phyloP scores from a whole-genome alignment of 2,797 vertebrate species.

The Mormyrops attenuatus region DNA sequence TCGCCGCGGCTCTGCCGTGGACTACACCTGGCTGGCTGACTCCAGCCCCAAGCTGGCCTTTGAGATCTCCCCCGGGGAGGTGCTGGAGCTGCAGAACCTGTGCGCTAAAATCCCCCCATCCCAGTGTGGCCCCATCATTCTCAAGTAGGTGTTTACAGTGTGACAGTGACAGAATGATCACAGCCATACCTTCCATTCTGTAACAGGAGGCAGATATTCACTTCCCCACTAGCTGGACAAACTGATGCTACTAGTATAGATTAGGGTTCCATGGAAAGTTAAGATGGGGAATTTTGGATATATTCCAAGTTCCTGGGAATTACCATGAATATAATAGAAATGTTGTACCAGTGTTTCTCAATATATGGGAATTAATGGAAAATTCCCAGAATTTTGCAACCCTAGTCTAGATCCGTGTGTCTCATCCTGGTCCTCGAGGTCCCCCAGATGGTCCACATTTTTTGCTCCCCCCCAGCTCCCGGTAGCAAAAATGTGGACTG shows the following conservation, averaged over 20 bases:
- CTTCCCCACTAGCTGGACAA: background rate
- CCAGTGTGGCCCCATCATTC: slow-evolving; percentile 68
- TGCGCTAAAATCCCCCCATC: slow-evolving; percentile 65
- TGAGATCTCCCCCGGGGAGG: slow-evolving; percentile 62
- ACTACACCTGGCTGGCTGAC: slow-evolving; percentile 71
- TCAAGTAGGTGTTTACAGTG: slow-evolving; percentile 52
- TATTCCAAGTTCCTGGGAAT: background rate
- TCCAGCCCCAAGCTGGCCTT: slow-evolving; percentile 52
- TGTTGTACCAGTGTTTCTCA: background rate
- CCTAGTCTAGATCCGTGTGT: background rate
- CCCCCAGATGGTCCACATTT: background rate
- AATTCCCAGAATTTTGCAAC: background rate
- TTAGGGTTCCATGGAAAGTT: background rate
- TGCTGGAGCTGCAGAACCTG: slow-evolving; percentile 69
- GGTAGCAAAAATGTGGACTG: background rate
- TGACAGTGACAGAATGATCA: background rate
- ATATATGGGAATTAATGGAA: background rate
- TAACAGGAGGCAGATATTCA: background rate
- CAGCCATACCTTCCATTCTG: background rate
- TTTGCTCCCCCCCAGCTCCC: background rate
- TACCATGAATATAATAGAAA: background rate
- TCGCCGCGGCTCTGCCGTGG: slow-evolving; percentile 58
- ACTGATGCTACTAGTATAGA: background rate
- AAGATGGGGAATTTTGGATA: background rate
- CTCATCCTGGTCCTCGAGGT: background rate